Conservation (phyloP, 1,140 invertebrate species). For the Carposina sasakii region DNA sequence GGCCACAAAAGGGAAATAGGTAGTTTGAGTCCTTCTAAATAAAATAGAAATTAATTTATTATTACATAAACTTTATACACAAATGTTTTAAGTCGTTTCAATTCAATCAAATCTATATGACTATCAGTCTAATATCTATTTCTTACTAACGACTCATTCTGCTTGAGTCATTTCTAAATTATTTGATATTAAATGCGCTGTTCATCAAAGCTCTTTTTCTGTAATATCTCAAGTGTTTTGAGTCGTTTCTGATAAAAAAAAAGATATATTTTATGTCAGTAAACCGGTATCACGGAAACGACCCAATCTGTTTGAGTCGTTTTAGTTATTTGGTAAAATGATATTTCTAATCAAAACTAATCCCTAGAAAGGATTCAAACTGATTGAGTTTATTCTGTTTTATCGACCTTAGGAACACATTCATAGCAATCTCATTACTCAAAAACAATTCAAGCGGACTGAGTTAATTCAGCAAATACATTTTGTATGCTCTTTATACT, state of each 20-base stretch:
- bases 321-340: constrained; percentile 15
- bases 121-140: too few species aligned
- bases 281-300: constrained; percentile 11
- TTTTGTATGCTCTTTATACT: constrained; percentile 13
- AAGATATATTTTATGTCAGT: constrained; percentile 13
- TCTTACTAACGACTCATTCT: too few species aligned
- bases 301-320: constrained; percentile 11
- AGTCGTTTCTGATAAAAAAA: constrained; percentile 16
- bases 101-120: too few species aligned
- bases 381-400: constrained; percentile 16
- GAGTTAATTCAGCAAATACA: constrained; percentile 11
- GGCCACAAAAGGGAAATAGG: too few species aligned
- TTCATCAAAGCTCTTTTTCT: too few species aligned
- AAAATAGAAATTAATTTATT: too few species aligned
- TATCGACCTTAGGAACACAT: constrained; percentile 14
- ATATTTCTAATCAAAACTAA: constrained; percentile 18
- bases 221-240: constrained; percentile 15
- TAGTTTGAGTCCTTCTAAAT: too few species aligned
- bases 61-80: too few species aligned
- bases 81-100: too few species aligned
- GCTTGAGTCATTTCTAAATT: too few species aligned
- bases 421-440: constrained; percentile 14
- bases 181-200: too few species aligned
- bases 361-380: constrained; percentile 16
- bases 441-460: constrained; percentile 11